phyloP scores from a whole-genome alignment of 1,140 invertebrate species.

The Sinonovacula constricta region DNA sequence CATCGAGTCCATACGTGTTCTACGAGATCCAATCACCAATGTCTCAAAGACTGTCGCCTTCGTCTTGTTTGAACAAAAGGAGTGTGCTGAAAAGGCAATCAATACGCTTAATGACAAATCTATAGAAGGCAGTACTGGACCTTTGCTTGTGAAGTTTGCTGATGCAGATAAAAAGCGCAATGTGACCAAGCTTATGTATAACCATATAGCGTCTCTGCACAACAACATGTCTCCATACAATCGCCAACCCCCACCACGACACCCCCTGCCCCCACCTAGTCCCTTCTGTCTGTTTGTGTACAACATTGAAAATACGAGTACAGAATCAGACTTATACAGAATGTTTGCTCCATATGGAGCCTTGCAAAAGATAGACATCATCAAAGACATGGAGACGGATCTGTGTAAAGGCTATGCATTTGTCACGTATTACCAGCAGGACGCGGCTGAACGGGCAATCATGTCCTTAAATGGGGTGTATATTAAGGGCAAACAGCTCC shows the following conservation, averaged over 20 bases:
- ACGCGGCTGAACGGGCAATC: slow-evolving; percentile 32
- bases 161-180: not conserved
- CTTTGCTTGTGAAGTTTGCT: slow-evolving; percentile 9
- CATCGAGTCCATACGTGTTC: slow-evolving; percentile 18
- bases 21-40: slow-evolving; percentile 29
- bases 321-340: slow-evolving; percentile 31
- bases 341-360: slow-evolving; percentile 45
- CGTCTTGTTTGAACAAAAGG: slow-evolving; percentile 35
- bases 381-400: slow-evolving; percentile 12
- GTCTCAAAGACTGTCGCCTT: slow-evolving; percentile 8
- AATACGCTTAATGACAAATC: slow-evolving; percentile 17
- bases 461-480: slow-evolving; percentile 30
- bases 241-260: not conserved
- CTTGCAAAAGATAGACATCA: slow-evolving; percentile 41
- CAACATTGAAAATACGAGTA: slow-evolving; percentile 34
- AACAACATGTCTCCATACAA: not conserved
- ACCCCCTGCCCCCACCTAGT: not conserved
- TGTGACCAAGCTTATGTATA: slow-evolving; percentile 13
- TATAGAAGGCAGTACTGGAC: slow-evolving; percentile 8
- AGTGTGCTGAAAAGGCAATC: slow-evolving; percentile 21
- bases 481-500: slow-evolving; percentile 34
- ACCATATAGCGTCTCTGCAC: not conserved
- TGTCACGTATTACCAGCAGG: slow-evolving; percentile 28
- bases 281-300: slow-evolving; percentile 24
- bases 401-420: slow-evolving; percentile 45